phyloP scores from a whole-genome alignment of 2,113 vertebrate genomes.

The Ptilonorhynchus violaceus region DNA sequence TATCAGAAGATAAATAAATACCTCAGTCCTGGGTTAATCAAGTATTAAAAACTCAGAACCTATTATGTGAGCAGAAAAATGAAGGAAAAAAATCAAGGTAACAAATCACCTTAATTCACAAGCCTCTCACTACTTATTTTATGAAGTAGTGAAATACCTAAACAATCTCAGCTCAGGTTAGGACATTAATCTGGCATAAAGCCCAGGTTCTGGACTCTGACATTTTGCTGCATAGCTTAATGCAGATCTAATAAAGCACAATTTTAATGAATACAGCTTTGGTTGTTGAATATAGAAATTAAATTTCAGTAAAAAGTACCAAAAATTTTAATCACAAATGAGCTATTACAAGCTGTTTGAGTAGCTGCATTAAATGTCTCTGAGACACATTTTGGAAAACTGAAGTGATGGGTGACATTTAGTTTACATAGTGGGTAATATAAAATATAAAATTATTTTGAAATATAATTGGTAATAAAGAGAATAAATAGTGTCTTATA shows the following conservation, averaged over 20 bases:
- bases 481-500: slow-evolving; percentile 55
- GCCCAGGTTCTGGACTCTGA: background rate
- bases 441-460: slow-evolving; percentile 49
- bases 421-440: slow-evolving; percentile 47
- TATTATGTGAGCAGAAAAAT: background rate
- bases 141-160: background rate
- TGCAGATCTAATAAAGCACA: background rate
- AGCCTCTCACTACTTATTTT: background rate
- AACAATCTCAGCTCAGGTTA: background rate
- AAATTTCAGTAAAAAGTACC: background rate
- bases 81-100: background rate
- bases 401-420: slow-evolving; percentile 57
- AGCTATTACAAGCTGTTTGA: slow-evolving; percentile 23
- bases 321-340: slow-evolving; percentile 37
- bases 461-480: slow-evolving; percentile 47
- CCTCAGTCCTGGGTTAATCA: background rate
- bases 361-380: slow-evolving; percentile 17
- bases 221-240: background rate
- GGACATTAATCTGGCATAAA: background rate
- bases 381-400: slow-evolving; percentile 5
- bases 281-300: background rate
- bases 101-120: background rate
- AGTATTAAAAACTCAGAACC: background rate
- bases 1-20: background rate
- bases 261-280: slow-evolving; percentile 40